Evolutionary conservation across 1,140 invertebrate species (phyloP).

Genomic region (Caenorhabditis tropicalis): DNA sequence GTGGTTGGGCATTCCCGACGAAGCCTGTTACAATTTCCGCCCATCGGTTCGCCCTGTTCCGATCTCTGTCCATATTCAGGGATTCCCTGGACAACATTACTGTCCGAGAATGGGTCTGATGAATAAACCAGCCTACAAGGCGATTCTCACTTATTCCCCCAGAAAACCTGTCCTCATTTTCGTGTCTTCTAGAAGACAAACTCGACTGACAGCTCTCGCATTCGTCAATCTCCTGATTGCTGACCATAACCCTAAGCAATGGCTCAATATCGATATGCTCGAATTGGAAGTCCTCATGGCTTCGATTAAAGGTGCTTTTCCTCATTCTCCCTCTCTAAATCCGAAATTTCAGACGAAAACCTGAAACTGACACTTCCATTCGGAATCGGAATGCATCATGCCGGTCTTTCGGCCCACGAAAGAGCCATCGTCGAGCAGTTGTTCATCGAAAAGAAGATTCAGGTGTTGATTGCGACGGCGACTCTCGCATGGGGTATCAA

Average conservation of each 20-base stretch:
- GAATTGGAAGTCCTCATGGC: constrained; percentile 73
- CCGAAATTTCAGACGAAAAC: constrained; percentile 86
- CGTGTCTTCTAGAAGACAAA: constrained; percentile 96
- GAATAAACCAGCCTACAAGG: constrained; percentile 96
- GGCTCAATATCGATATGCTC: constrained; percentile 85
- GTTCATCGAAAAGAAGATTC: constrained; percentile 95
- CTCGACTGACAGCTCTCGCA: constrained; percentile 92
- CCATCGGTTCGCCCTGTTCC: constrained; percentile 96
- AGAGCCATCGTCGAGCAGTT: constrained; percentile 85
- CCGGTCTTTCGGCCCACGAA: constrained; percentile 89
- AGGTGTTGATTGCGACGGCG: constrained; percentile 94
- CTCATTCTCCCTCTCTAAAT: too few relatives aligned
- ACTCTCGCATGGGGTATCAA: constrained; percentile 99
- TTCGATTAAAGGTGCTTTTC: constrained; percentile 30
- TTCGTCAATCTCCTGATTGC: constrained; percentile 89
- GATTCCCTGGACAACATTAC: constrained; percentile 95
- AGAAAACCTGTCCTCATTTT: constrained; percentile 89
- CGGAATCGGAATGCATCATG: constrained; percentile 98
- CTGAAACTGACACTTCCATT: constrained; percentile 91
- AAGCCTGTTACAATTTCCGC: constrained; percentile 83
- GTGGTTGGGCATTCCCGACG: constrained; percentile 85
- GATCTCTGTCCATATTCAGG: constrained; percentile 90
- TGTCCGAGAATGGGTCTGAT: constrained; percentile 99
- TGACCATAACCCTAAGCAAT: constrained; percentile 91
- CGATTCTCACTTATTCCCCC: constrained; percentile 88